Evolutionary conservation across 2,888 invertebrate genomes (phyloP), one percentile per base, ranked within the genome.

Genomic region (Brachypalpus laphriformis): DNA sequence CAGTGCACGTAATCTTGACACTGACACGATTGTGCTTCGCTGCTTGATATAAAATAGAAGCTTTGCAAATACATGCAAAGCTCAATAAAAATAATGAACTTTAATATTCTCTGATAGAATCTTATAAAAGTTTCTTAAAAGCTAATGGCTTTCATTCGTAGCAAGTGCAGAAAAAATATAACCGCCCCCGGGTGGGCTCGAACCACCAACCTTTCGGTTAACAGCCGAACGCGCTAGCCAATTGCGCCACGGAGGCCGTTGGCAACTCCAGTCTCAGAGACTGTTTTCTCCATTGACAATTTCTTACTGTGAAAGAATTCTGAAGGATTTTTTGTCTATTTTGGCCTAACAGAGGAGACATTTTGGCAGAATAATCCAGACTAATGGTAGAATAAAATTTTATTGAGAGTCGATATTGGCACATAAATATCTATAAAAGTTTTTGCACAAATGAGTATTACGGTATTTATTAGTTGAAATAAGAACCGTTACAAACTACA

Each of bases 181-280:
- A 40, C 47, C 28, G 47, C 51, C 96, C 96, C 96, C 96, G 96
- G 96, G 97, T 97, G 97, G 97, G 95, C 96, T 97, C 95, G 97
- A 97, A 97, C 97, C 97, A 97, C 97, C 97, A 97, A 97, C 97
- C 97, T 97, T 97, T 97, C 97, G 97, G 97, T 97, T 97, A 97
- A 97, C 97, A 97, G 97, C 97, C 97, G 97, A 97, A 97, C 97
- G 97, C 97, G 97, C 97, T 97, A 97, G 94, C 97, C 97, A 92
- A 96, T 97, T 97, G 97, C 97, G 97, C 97, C 97, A 97, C 97
- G 96, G 91, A 92, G 91, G 91, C 92, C 47, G 47, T 47, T 47
- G 20, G 20, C 1, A 1, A 14, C 14, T 6, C 4, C 6, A 14
- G 40, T 3, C 6, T 40, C 14, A 40, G 40, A 9, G 2, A 47